Conservation (phyloP, 2,888 invertebrate genomes). For the Hofmannophila pseudospretella region DNA sequence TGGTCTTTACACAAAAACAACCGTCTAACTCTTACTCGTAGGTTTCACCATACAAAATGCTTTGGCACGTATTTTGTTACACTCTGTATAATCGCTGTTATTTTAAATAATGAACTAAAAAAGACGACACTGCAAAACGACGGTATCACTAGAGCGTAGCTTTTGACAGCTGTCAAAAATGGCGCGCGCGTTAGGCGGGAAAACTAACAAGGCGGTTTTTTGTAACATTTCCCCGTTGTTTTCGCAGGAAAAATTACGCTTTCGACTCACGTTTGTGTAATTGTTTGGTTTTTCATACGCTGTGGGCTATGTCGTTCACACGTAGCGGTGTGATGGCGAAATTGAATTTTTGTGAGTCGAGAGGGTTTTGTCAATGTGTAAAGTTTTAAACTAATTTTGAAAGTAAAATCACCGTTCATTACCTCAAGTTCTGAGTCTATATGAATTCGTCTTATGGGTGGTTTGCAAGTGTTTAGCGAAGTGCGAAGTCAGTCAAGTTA, state of each 20-base stretch:
- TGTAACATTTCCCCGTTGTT: slow-evolving; percentile 54
- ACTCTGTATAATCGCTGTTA: too few species aligned
- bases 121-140: too few species aligned
- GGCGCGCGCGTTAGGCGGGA: slow-evolving; percentile 60
- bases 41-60: too few species aligned
- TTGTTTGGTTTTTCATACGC: slow-evolving; percentile 71
- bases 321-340: slow-evolving; percentile 50
- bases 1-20: too few species aligned
- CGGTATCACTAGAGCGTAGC: slow-evolving; percentile 41
- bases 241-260: slow-evolving; percentile 66
- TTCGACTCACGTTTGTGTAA: slow-evolving; percentile 70
- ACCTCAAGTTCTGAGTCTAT: too few species aligned
- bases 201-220: slow-evolving; percentile 61
- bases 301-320: slow-evolving; percentile 32
- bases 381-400: not conserved
- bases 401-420: too few species aligned
- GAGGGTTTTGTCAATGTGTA: slow-evolving; percentile 4
- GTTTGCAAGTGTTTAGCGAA: too few species aligned
- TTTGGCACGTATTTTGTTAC: too few species aligned
- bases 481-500: too few species aligned
- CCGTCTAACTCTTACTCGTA: too few species aligned
- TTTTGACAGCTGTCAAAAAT: slow-evolving; percentile 74
- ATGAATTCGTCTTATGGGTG: too few species aligned
- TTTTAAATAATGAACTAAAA: too few species aligned
- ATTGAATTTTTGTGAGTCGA: slow-evolving; percentile 68